phyloP scores from a whole-genome alignment of 1,140 invertebrate species.

The Reticulitermes speratus region DNA sequence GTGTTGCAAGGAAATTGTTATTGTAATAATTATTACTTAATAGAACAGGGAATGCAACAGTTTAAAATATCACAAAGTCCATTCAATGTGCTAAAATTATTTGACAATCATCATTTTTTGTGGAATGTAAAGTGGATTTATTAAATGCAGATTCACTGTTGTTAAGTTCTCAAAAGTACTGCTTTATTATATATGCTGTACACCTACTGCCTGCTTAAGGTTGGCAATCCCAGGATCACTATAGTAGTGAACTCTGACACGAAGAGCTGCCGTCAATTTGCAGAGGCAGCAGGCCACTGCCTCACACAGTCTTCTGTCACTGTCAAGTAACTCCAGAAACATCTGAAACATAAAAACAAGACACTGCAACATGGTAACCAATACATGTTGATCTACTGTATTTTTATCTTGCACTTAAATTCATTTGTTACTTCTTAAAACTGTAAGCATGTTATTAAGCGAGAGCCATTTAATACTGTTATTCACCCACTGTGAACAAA shows the following conservation, averaged over 20 bases:
- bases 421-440: background rate
- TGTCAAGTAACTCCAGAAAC: conserved; percentile 42
- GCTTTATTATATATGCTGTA: too few relatives aligned
- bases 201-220: conserved; percentile 48
- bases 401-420: background rate
- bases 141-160: too few relatives aligned
- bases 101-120: too few relatives aligned
- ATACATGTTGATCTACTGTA: background rate
- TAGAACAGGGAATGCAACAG: too few relatives aligned
- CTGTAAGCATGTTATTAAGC: background rate
- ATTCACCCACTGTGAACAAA: background rate
- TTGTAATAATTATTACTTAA: too few relatives aligned
- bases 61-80: too few relatives aligned
- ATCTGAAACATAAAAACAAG: conserved; percentile 40
- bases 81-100: too few relatives aligned
- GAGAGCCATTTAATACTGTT: background rate
- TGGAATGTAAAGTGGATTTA: too few relatives aligned
- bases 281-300: conserved; percentile 48
- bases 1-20: too few relatives aligned
- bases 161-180: too few relatives aligned
- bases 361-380: background rate
- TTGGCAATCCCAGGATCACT: conserved; percentile 52
- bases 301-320: conserved; percentile 39
- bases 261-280: conserved; percentile 50
- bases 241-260: conserved; percentile 51